These are phyloP conservation scores for Formica selysi DNA, from an alignment of 1,140 invertebrate species.

Conservation along the genomic window DNA sequence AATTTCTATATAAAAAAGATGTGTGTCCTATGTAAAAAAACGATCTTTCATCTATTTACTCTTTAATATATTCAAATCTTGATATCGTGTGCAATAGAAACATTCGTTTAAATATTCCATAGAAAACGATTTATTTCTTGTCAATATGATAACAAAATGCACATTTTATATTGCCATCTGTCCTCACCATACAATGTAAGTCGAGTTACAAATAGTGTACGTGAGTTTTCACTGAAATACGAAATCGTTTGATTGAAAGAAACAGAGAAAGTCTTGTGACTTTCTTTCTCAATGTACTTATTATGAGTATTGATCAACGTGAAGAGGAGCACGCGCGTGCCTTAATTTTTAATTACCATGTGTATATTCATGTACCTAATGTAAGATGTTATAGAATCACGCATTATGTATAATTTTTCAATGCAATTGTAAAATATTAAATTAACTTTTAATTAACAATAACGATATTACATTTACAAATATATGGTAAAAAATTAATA, in stretches of 20 bases:
- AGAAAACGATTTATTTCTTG: background rate
- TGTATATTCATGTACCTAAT: background rate
- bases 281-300: slow-evolving; percentile 64
- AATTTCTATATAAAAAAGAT: background rate
- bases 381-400: background rate
- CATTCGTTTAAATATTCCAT: background rate
- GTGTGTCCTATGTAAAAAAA: slow-evolving; percentile 1
- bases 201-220: slow-evolving; percentile 11
- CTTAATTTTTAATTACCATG: slow-evolving; percentile 70
- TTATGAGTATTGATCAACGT: slow-evolving; percentile 47
- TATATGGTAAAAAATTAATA: background rate
- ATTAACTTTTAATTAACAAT: background rate
- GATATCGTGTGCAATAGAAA: background rate
- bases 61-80: background rate
- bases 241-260: slow-evolving; percentile 29
- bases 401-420: background rate
- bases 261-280: slow-evolving; percentile 67
- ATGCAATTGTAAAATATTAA: background rate
- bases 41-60: background rate
- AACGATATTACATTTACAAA: background rate
- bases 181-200: background rate
- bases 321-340: slow-evolving; percentile 54
- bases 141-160: background rate
- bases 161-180: background rate
- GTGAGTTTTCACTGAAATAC: slow-evolving; percentile 70